A percentile compares a stretch with the other conserved stretches of the same genome.
Conservation (phyloP, 2,888 invertebrate genomes). For the Cerastoderma edule region DNA sequence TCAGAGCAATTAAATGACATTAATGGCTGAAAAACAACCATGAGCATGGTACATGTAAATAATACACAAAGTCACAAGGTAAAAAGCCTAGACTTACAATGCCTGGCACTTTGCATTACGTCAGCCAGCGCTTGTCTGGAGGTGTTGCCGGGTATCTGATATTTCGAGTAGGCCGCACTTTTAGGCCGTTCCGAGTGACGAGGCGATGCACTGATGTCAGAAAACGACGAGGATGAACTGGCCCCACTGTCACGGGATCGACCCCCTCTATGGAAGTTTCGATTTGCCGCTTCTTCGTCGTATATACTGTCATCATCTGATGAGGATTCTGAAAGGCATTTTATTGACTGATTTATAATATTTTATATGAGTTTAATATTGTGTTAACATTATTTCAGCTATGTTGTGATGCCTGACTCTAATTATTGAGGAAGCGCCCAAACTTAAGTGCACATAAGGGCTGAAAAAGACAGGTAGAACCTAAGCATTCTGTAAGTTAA, state of each 20-base stretch:
- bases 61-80: too few species aligned
- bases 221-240: constrained; percentile 77
- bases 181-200: constrained; percentile 72
- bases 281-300: constrained; percentile 77
- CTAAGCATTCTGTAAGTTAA: too few species aligned
- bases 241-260: constrained; percentile 77
- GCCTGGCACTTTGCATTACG: constrained; percentile 86
- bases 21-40: too few species aligned
- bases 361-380: too few species aligned
- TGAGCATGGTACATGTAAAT: too few species aligned
- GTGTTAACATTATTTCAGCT: too few species aligned
- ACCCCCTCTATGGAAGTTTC: constrained; percentile 75
- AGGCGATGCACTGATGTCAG: constrained; percentile 70
- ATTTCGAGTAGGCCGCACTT: constrained; percentile 79
- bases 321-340: constrained; percentile 74
- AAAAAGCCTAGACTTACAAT: constrained; percentile 80
- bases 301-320: constrained; percentile 82
- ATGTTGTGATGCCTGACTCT: too few species aligned
- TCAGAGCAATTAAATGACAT: too few species aligned
- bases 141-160: constrained; percentile 84
- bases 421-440: too few species aligned
- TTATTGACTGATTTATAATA: too few species aligned
- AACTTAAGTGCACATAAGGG: too few species aligned
- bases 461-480: too few species aligned
- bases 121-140: constrained; percentile 88